phyloP scores from a whole-genome alignment of 2,888 invertebrate genomes.

The Myopa tessellatipennis region DNA sequence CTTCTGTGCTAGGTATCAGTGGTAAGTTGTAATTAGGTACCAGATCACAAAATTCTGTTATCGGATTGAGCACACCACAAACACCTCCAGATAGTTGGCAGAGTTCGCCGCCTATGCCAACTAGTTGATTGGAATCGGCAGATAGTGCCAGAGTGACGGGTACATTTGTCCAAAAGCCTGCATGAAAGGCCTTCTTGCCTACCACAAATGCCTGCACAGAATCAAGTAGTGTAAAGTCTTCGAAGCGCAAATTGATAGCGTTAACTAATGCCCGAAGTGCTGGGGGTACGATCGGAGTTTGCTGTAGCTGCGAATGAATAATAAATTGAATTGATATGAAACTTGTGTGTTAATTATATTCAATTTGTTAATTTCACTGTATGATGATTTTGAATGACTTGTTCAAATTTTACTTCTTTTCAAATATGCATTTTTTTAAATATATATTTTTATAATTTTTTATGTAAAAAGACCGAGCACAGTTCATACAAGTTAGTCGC shows the following conservation, averaged over 20 bases:
- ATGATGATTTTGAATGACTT: no score
- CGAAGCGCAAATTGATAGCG: constrained; percentile 78
- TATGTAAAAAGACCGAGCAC: no score
- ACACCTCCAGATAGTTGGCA: constrained; percentile 76
- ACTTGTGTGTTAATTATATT: no score
- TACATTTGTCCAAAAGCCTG: constrained; percentile 79
- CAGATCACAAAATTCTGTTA: constrained; percentile 84
- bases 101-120: constrained; percentile 66
- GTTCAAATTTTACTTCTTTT: no score
- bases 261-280: constrained; percentile 79
- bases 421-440: no score
- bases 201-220: constrained; percentile 71
- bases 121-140: constrained; percentile 73
- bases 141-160: constrained; percentile 77
- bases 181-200: constrained; percentile 80
- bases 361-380: no score
- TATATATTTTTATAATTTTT: no score
- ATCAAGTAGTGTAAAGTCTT: constrained; percentile 77
- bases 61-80: constrained; percentile 77
- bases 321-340: no score
- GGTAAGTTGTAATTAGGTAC: constrained; percentile 77
- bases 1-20: constrained; percentile 71
- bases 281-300: constrained; percentile 76
- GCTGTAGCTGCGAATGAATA: constrained; percentile 72
- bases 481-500: no score